These are phyloP conservation scores for Pectinophora gossypiella DNA, from an alignment of 1,140 invertebrate species.

Conservation along the genomic window DNA sequence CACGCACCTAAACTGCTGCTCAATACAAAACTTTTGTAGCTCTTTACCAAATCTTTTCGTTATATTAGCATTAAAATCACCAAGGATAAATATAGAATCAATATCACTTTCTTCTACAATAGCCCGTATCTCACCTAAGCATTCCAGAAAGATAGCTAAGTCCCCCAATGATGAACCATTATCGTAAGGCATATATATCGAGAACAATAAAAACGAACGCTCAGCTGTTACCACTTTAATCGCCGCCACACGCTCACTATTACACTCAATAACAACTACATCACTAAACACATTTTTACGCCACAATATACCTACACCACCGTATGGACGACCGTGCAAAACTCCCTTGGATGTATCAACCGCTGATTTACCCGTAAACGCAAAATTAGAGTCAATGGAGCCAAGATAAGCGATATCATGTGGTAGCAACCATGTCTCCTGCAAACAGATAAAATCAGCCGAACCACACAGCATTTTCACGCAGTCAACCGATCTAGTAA, in stretches of 20 bases:
- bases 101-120: neutral
- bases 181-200: neutral
- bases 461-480: too few relatives aligned
- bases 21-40: neutral
- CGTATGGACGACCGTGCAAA: neutral
- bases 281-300: neutral
- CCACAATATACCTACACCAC: neutral
- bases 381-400: neutral
- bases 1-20: neutral
- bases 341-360: neutral
- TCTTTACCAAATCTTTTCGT: neutral
- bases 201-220: neutral
- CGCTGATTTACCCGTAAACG: too few relatives aligned
- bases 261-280: neutral
- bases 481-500: too few relatives aligned
- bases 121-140: neutral
- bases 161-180: neutral
- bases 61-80: neutral
- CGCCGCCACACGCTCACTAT: neutral
- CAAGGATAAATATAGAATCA: neutral
- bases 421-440: too few relatives aligned
- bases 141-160: neutral
- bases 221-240: neutral
- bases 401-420: neutral
- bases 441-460: too few relatives aligned